Percentiles rank a stretch among this genome's conserved stretches.
phyloP scores from a whole-genome alignment of 2,113 vertebrate genomes.

The Macquaria ambigua region DNA sequence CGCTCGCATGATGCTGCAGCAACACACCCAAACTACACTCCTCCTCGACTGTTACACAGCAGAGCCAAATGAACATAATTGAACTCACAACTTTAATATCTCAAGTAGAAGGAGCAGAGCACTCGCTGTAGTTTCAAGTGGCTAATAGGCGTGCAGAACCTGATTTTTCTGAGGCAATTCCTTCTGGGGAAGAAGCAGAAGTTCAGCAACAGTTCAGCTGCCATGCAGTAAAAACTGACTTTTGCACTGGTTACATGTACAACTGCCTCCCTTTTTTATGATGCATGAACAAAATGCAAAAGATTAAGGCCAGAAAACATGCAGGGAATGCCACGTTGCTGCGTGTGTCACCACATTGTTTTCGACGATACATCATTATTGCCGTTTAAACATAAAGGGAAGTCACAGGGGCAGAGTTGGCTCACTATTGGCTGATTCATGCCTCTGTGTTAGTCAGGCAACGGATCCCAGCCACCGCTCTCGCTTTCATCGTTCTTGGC shows the following conservation, averaged over 20 bases:
- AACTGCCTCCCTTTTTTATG: not conserved
- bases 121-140: not conserved
- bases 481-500: slow-evolving; percentile 66
- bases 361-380: slow-evolving; percentile 53
- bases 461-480: slow-evolving; percentile 69
- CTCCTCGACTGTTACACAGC: not conserved
- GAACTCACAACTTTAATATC: not conserved
- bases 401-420: slow-evolving; percentile 67
- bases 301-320: slow-evolving; percentile 22
- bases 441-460: slow-evolving; percentile 73
- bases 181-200: slow-evolving; percentile 25
- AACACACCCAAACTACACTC: not conserved
- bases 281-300: slow-evolving; percentile 24
- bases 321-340: slow-evolving; percentile 47
- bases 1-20: not conserved
- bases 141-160: not conserved
- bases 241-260: not conserved
- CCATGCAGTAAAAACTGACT: not conserved
- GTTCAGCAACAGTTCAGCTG: slow-evolving; percentile 58
- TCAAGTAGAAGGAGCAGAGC: not conserved
- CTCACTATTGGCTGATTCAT: slow-evolving; percentile 75
- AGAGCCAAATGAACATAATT: not conserved
- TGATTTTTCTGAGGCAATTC: slow-evolving; percentile 23
- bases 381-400: slow-evolving; percentile 67
- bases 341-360: slow-evolving; percentile 54